Evolutionary conservation across 2,888 invertebrate species (phyloP).

Genomic region (Acanthosoma haemorrhoidale): DNA sequence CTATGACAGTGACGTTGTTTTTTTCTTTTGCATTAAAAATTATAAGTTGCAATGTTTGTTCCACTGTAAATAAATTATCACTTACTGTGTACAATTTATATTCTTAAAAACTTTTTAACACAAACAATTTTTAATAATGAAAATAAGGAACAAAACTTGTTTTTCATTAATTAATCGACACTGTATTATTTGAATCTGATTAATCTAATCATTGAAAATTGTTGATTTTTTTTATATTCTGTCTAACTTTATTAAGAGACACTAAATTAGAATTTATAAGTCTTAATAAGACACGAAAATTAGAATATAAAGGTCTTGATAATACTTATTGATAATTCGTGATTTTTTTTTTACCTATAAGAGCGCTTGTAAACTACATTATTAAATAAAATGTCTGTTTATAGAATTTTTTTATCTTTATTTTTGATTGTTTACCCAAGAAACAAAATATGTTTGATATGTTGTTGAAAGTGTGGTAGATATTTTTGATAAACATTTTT

Average conservation of each 20-base stretch:
- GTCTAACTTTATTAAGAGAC: not conserved
- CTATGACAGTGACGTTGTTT: not conserved
- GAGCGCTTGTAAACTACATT: conserved; percentile 9
- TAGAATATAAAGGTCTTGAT: no score
- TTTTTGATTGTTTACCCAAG: not conserved
- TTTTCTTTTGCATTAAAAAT: not conserved
- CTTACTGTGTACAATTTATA: not conserved
- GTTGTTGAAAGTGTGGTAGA: no score
- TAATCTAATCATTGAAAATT: no score
- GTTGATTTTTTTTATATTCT: not conserved
- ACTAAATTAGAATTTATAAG: not conserved
- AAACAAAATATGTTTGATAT: no score
- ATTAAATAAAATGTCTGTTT: not conserved
- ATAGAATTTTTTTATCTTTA: not conserved
- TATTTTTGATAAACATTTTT: no score
- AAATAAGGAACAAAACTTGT: not conserved
- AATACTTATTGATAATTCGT: not conserved
- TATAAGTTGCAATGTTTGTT: not conserved
- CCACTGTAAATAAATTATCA: not conserved
- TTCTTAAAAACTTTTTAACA: not conserved
- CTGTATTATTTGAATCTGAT: no score
- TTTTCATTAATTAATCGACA: not conserved
- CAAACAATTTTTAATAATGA: not conserved
- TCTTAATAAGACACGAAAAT: no score
- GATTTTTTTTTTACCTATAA: not conserved